Percentiles rank a stretch among this genome's conserved stretches.
Conservation (phyloP, 2,113 vertebrate species). For the Aegotheles bennettii region DNA sequence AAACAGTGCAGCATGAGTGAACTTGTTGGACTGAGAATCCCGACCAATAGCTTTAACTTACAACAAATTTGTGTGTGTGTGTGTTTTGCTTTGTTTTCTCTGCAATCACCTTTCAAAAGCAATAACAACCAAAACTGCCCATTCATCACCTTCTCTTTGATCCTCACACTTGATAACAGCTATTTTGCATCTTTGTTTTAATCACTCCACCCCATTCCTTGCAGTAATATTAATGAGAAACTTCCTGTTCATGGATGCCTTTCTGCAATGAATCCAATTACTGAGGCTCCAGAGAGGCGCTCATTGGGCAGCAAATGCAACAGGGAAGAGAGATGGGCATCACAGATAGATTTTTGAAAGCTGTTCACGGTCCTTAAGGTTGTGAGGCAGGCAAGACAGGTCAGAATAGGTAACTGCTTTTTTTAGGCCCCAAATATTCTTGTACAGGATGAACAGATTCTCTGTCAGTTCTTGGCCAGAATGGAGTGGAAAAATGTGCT, state of each 20-base stretch:
- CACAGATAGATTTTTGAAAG: neutral
- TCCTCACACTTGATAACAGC: neutral
- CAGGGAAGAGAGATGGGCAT: neutral
- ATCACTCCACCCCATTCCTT: slow-evolving; percentile 51
- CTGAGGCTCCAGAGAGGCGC: neutral
- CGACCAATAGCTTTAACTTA: neutral
- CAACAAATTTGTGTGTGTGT: neutral
- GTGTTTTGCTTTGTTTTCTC: neutral
- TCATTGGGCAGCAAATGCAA: neutral
- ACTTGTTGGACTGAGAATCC: neutral
- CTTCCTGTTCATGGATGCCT: slow-evolving; percentile 16
- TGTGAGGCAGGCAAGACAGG: neutral
- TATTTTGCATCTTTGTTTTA: neutral
- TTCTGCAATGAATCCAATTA: slow-evolving; percentile 1
- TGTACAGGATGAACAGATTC: neutral
- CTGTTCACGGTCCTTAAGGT: neutral
- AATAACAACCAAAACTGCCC: neutral
- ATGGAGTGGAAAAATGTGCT: neutral
- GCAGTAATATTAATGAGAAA: slow-evolving; percentile 1
- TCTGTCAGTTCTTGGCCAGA: neutral
- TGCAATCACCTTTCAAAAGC: slow-evolving; percentile 35
- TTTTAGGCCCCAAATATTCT: neutral
- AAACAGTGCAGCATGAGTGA: neutral
- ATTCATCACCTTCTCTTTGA: slow-evolving; percentile 44
- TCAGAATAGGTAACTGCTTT: neutral